Evolutionary conservation across 2,797 vertebrate genomes (phyloP), one percentile per base, ranked within the genome.

Genomic region (Anguilla pacifica): DNA sequence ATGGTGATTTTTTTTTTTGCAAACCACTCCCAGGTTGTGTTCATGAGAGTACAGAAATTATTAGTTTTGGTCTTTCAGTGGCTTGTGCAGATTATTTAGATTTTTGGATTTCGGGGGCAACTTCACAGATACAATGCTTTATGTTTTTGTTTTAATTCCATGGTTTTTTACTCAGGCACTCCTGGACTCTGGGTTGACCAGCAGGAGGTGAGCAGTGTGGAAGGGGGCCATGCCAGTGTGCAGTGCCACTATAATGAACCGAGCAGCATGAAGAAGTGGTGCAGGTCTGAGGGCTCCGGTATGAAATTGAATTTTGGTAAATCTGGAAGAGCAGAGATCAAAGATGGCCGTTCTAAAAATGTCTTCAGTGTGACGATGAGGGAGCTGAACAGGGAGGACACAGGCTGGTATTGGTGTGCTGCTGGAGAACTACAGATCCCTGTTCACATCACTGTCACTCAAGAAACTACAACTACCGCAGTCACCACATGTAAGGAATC

Each of bases 391-490:
- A 86, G 15, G n/a, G 51, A 79, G 70, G 72, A 86, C 51, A 57
- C 85, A n/a, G 85, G 72, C 70, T 86, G 85, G 85, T 86, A 86
- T 10, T 79, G 31, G 85, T 86, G 53, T 79, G 22, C 2, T 86
- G 51, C 49, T 17, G 22, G 10, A 59, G 13, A 39, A 53, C 70
- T 35, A 9, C 85, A 86, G 85, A 79, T 86, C 70, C 72, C 85
- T 55, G 70, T 86, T 39, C 72, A 59, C 35, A 59, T 86, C 72
- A 39, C 64, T 70, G 72, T 79, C 67, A 77, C 13, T 53, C 67
- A 74, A 67, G 31, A 25, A 72, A 35, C 64, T 70, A 31, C n/a
- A 70, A 70, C 67, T 35, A 74, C 70, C 31, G 15, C 11, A 35
- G 70, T 72, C 70, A 72, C 70, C 70, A 35, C 70, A 74, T 2